Evolutionary conservation across 1,140 invertebrate genomes (phyloP).

Genomic region (Mylabris phalerata): DNA sequence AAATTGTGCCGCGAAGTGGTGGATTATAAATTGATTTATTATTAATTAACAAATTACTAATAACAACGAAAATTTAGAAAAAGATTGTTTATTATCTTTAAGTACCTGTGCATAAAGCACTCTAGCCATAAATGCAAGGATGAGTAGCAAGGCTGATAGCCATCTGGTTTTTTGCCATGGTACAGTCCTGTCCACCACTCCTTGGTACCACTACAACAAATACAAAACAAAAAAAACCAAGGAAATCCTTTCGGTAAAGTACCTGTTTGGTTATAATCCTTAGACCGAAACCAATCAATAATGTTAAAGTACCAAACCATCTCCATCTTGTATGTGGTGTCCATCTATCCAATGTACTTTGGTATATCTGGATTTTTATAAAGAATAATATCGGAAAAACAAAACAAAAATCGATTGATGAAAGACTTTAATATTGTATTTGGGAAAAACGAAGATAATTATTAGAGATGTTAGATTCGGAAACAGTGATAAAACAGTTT

Average conservation of each 20-base stretch:
- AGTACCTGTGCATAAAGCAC: slow-evolving; percentile 40
- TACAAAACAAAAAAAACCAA: slow-evolving; percentile 19
- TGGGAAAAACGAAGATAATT: too few species aligned
- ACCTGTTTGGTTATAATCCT: slow-evolving; percentile 56
- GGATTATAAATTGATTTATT: slow-evolving; percentile 1
- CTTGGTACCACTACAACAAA: slow-evolving; percentile 42
- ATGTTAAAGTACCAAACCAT: slow-evolving; percentile 49
- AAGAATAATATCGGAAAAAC: slow-evolving; percentile 10
- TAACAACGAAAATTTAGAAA: slow-evolving; percentile 7
- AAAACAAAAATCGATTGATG: not conserved
- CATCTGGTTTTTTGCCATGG: slow-evolving; percentile 39
- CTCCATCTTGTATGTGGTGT: slow-evolving; percentile 54
- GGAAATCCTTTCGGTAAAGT: slow-evolving; percentile 19
- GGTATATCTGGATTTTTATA: slow-evolving; percentile 33
- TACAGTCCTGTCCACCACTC: slow-evolving; percentile 41
- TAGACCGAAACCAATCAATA: slow-evolving; percentile 52
- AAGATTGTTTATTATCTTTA: not conserved
- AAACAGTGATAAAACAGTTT: too few species aligned
- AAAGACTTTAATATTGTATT: too few species aligned
- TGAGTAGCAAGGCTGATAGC: slow-evolving; percentile 33
- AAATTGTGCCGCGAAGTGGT: slow-evolving; percentile 19
- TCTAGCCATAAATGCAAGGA: slow-evolving; percentile 35
- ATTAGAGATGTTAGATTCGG: too few species aligned
- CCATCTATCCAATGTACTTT: slow-evolving; percentile 53
- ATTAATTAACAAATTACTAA: not conserved